phyloP scores from a whole-genome alignment of 2,113 vertebrate species.

The Dicrurus megarhynchus region DNA sequence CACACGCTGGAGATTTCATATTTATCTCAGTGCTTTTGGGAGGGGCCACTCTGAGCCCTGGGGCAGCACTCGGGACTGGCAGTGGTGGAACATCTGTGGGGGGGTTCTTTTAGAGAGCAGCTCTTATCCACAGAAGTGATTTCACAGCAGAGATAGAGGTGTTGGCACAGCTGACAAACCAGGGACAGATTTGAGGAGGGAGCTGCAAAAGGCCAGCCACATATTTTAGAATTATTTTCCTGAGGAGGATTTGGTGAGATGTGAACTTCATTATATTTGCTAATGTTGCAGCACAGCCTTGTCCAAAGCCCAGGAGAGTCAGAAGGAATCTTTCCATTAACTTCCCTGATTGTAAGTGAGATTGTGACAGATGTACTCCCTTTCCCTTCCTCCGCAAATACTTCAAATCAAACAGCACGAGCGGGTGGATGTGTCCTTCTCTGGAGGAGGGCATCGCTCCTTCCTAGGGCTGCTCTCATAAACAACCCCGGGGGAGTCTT shows the following conservation, averaged over 20 bases:
- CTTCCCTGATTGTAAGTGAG: not conserved
- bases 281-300: not conserved
- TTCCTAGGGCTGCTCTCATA: not conserved
- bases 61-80: not conserved
- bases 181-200: not conserved
- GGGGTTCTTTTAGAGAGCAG: not conserved
- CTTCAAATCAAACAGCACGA: not conserved
- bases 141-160: not conserved
- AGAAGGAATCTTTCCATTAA: slow-evolving; percentile 53
- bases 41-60: not conserved
- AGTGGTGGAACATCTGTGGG: not conserved
- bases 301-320: slow-evolving; percentile 26
- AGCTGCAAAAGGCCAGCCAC: not conserved
- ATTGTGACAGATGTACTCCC: slow-evolving; percentile 37
- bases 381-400: not conserved
- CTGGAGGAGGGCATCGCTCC: not conserved
- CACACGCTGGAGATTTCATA: not conserved
- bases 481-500: not conserved
- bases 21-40: not conserved
- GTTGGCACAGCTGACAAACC: not conserved
- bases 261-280: slow-evolving; percentile 33
- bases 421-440: not conserved
- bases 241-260: not conserved
- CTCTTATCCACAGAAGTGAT: not conserved
- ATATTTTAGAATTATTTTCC: not conserved